These are phyloP conservation scores for Pangasius djambal DNA, from an alignment of 2,797 vertebrate species.

Conservation along the genomic window DNA sequence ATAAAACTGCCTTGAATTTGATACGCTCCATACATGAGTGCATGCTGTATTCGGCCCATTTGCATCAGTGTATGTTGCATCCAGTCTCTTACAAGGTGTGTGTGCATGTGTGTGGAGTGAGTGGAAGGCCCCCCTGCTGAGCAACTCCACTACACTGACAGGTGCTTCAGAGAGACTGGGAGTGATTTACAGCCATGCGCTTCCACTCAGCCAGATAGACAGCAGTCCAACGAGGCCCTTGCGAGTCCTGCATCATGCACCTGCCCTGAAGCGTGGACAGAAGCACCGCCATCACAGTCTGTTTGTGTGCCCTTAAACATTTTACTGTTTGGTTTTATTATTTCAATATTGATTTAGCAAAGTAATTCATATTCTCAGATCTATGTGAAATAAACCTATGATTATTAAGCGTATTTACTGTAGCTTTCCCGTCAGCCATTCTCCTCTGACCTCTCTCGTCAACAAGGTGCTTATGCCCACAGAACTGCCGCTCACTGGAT, in stretches of 20 bases:
- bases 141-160: constrained; percentile 54
- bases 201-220: constrained; percentile 48
- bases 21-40: constrained; percentile 46
- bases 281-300: background rate
- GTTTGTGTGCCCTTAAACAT: background rate
- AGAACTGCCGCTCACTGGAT: background rate
- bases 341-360: background rate
- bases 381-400: background rate
- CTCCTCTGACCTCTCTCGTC: background rate
- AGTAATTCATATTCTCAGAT: background rate
- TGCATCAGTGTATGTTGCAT: constrained; percentile 37
- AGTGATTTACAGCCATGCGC: constrained; percentile 55
- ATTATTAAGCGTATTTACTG: background rate
- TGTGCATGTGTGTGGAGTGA: constrained; percentile 38
- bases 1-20: constrained; percentile 25
- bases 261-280: constrained; percentile 24
- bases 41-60: constrained; percentile 41
- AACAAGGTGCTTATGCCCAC: background rate
- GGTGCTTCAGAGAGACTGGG: constrained; percentile 53
- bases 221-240: constrained; percentile 30
- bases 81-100: constrained; percentile 44
- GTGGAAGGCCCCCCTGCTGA: constrained; percentile 55
- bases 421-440: background rate
- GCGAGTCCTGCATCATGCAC: constrained; percentile 40
- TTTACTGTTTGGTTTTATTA: background rate